A percentile compares a stretch with the other conserved stretches of the same genome.
Evolutionary conservation across 2,113 vertebrate species (phyloP).

Genomic region (Melanocharis versteri): DNA sequence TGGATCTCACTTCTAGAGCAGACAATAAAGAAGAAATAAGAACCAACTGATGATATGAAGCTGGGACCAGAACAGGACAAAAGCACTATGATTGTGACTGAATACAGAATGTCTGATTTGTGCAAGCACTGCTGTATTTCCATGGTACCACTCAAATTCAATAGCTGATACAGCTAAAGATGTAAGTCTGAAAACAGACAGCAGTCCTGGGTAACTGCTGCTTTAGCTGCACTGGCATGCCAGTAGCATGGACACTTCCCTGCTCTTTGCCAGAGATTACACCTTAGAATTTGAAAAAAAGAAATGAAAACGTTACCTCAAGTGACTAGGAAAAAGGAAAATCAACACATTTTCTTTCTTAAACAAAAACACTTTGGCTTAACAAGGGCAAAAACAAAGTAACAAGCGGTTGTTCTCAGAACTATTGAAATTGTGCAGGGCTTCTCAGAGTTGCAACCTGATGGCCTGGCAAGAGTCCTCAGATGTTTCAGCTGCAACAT

Average conservation of each 20-base stretch:
- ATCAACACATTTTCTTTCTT: neutral
- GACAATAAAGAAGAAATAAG: neutral
- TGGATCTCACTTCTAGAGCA: neutral
- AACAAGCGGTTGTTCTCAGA: neutral
- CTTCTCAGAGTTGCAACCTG: neutral
- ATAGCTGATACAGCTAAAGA: neutral
- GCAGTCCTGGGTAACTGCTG: neutral
- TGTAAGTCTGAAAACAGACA: neutral
- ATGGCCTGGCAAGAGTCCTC: neutral
- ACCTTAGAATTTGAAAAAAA: neutral
- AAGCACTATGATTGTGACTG: neutral
- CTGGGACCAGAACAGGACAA: neutral
- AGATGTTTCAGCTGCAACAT: neutral
- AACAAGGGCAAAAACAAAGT: neutral
- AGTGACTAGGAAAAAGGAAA: neutral
- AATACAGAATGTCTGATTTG: neutral
- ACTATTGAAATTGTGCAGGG: neutral
- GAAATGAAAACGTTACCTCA: neutral
- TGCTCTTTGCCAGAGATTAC: neutral
- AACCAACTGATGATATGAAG: neutral
- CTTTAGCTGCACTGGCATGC: neutral
- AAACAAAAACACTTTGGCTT: neutral
- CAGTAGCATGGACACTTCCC: neutral
- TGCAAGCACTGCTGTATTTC: neutral
- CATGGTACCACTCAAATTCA: neutral